Evolutionary conservation across 1,140 invertebrate genomes (phyloP).

Genomic region (Drosophila sechellia): DNA sequence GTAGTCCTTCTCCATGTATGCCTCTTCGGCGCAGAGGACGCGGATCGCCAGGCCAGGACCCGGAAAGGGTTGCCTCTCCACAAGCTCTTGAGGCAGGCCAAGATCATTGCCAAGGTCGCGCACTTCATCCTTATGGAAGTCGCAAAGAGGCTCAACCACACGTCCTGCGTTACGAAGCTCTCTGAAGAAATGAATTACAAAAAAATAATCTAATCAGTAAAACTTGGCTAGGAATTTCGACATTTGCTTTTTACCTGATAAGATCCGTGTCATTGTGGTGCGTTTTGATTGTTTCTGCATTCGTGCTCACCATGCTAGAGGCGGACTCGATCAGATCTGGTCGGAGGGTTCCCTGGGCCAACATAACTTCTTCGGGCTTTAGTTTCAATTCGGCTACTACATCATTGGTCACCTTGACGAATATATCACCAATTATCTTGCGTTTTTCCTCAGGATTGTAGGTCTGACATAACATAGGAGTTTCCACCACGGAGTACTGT

Average conservation of each 20-base stretch:
- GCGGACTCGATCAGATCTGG: conserved; percentile 99
- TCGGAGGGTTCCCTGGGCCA: conserved; percentile 96
- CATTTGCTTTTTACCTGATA: conserved; percentile 87
- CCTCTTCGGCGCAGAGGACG: conserved; percentile 97
- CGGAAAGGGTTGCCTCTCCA: conserved; percentile 98
- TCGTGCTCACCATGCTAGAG: conserved; percentile 92
- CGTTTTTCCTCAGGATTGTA: conserved; percentile 98
- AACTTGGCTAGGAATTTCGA: not conserved
- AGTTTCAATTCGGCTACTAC: conserved; percentile 92
- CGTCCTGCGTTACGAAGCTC: conserved; percentile 92
- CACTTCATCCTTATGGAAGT: conserved; percentile 99
- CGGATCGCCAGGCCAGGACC: conserved; percentile 97
- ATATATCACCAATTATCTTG: conserved; percentile 99
- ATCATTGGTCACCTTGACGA: conserved; percentile 95
- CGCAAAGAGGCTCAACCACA: conserved; percentile 98
- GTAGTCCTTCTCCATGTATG: conserved; percentile 98
- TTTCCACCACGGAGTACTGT: conserved; percentile 87
- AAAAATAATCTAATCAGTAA: not conserved
- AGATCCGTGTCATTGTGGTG: conserved; percentile 99
- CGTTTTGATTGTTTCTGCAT: conserved; percentile 99
- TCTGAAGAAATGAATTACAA: conserved; percentile 28
- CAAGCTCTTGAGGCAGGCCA: conserved; percentile 93
- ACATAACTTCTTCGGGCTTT: conserved; percentile 92
- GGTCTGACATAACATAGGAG: conserved; percentile 94
- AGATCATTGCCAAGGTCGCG: conserved; percentile 93